These are phyloP conservation scores for Cataglyphis cursor DNA, from an alignment of 2,888 invertebrate species.

Conservation along the genomic window DNA sequence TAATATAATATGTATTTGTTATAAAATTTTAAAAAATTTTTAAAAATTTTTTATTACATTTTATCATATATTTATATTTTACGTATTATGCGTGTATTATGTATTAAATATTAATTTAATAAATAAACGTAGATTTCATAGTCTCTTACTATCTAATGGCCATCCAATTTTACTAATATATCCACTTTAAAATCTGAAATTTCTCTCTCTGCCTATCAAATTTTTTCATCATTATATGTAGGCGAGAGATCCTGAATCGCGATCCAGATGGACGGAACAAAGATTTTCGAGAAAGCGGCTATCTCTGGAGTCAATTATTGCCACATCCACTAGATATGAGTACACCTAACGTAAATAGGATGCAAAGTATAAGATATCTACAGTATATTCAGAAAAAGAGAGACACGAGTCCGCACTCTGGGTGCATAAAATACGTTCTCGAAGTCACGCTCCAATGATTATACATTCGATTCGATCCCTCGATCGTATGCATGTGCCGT, in stretches of 20 bases:
- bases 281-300: constrained; percentile 60
- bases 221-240: constrained; percentile 12
- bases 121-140: neutral
- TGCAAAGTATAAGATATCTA: constrained; percentile 52
- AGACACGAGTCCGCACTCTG: constrained; percentile 13
- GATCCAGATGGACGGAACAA: constrained; percentile 7
- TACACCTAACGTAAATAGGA: neutral
- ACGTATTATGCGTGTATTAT: neutral
- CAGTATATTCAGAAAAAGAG: constrained; percentile 38
- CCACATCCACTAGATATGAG: neutral
- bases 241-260: constrained; percentile 41
- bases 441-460: constrained; percentile 63
- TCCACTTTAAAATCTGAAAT: neutral
- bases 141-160: neutral
- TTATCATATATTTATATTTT: constrained; percentile 8
- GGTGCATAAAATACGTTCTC: constrained; percentile 55
- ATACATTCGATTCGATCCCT: constrained; percentile 61
- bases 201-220: constrained; percentile 20
- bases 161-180: neutral
- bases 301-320: constrained; percentile 58
- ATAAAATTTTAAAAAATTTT: too few relatives aligned
- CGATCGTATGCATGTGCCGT: constrained; percentile 69
- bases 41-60: neutral
- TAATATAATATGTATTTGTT: too few relatives aligned
- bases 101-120: neutral